Base-by-base conservation (phyloP, 2,888 invertebrate species). In the Allygus modestus region DNA sequence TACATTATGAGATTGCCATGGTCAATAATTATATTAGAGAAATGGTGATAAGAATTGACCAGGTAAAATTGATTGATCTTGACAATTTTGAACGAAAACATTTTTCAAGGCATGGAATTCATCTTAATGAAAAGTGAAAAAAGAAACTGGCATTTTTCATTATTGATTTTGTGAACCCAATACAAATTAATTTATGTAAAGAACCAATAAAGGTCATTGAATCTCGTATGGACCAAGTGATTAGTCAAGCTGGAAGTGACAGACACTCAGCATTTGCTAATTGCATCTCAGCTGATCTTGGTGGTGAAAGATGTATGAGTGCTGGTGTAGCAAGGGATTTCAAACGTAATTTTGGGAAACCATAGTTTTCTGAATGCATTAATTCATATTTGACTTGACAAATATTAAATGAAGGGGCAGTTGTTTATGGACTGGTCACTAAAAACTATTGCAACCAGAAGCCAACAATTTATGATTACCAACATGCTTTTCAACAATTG, bases 11-110 rank as follows among this genome's bases (percentile, higher is more conserved):
- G 7, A 41, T 73, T 20, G 73, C 37, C 5, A 2, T 41, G 43
- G n/a, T 43, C 1, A 73, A 73, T 23, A 73, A 73, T 17, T 41
- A 43, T 23, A 73, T 73, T 12, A 73, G 43, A 20, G 73, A 73
- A 73, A 2, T 73, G 12, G 73, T 41, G 0, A 0, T 23, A 1
- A 73, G 41, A 69, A 41, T 41, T 41, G 73, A 73, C 31, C 12
- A 31, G 1, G 31, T 69, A n/a, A 5, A 17, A 2, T 5, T 69
- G 4, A 69, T 69, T 41, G 73, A 73, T 73, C 28, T 73, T n/a
- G 73, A 73, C 20, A 5, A 4, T 20, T 73, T 73, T 41, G 12
- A 37, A 73, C 0, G 73, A 43, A 17, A 69, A n/a, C 41, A 41
- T 73, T 73, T 73, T 20, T 41, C 73, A 5, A 12, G 23, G 5